phyloP scores from a whole-genome alignment of 2,888 invertebrate species.

The Caenorhabditis panamensis region DNA sequence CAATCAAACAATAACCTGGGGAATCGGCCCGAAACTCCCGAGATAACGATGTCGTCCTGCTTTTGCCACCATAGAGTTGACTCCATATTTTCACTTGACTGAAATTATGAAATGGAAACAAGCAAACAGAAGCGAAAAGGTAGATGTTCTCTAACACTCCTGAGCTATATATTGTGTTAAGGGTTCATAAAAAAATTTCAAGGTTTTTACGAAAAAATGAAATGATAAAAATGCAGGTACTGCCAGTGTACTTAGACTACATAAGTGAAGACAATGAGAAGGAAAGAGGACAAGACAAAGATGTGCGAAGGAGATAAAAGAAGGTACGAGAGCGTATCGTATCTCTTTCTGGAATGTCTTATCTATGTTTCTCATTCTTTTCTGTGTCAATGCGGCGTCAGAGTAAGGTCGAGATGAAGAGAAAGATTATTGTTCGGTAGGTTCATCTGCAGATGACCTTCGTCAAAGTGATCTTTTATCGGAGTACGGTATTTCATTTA shows the following conservation, averaged over 20 bases:
- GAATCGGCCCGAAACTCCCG: conserved; percentile 85
- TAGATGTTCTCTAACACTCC: background rate
- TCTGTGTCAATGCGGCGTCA: conserved; percentile 22
- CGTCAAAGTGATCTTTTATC: conserved; percentile 7
- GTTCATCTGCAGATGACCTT: conserved; percentile 21
- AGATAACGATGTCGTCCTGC: conserved; percentile 83
- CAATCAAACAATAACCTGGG: conserved; percentile 84
- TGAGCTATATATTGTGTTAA: too few species aligned
- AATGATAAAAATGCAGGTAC: background rate
- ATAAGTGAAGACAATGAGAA: conserved; percentile 10
- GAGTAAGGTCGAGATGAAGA: conserved; percentile 49
- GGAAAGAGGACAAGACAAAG: conserved; percentile 31
- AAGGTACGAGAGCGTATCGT: conserved; percentile 30
- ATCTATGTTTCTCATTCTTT: background rate
- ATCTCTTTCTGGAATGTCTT: conserved; percentile 17
- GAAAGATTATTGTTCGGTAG: conserved; percentile 32
- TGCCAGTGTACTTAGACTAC: conserved; percentile 32
- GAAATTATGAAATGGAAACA: conserved; percentile 30
- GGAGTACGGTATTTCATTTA: background rate
- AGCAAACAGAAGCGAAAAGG: conserved; percentile 9
- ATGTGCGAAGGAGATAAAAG: conserved; percentile 36
- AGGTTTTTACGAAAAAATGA: background rate
- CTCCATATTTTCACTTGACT: conserved; percentile 77
- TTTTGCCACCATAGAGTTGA: conserved; percentile 78
- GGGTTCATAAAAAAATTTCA: too few species aligned